Evolutionary conservation across 2,113 vertebrate genomes (phyloP).

Genomic region (Dendropsophus ebraccatus): DNA sequence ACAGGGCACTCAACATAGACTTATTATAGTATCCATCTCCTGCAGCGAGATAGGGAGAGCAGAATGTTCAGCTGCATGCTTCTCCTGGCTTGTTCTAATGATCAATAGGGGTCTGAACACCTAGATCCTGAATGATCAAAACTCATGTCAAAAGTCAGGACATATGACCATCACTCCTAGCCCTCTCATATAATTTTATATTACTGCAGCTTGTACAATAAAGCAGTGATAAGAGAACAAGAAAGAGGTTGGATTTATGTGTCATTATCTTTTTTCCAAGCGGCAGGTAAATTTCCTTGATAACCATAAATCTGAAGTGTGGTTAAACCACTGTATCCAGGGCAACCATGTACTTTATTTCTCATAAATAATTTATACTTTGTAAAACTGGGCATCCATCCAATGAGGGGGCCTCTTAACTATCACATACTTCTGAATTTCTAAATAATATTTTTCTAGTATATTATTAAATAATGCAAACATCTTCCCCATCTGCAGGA

Average conservation of each 20-base stretch:
- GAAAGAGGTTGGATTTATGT: background rate
- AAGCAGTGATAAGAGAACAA: background rate
- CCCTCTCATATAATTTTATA: too few relatives aligned
- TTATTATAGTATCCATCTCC: too few relatives aligned
- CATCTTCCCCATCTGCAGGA: background rate
- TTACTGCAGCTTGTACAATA: too few relatives aligned
- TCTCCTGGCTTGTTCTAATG: too few relatives aligned
- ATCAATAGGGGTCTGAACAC: too few relatives aligned
- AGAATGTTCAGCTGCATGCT: too few relatives aligned
- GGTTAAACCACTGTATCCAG: background rate
- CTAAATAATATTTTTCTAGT: background rate
- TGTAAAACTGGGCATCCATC: conserved; percentile 7
- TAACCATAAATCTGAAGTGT: background rate
- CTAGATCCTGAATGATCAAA: too few relatives aligned
- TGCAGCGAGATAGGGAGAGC: too few relatives aligned
- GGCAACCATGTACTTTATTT: background rate
- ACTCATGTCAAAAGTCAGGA: too few relatives aligned
- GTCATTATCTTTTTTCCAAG: background rate
- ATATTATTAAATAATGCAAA: conserved; percentile 15
- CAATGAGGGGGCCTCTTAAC: background rate
- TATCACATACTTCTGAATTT: background rate
- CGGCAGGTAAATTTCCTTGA: background rate
- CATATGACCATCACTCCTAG: too few relatives aligned
- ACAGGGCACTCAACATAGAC: too few relatives aligned
- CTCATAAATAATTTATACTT: background rate